Evolutionary conservation across 1,140 invertebrate species (phyloP).

Genomic region (Bradynema listronoti): DNA sequence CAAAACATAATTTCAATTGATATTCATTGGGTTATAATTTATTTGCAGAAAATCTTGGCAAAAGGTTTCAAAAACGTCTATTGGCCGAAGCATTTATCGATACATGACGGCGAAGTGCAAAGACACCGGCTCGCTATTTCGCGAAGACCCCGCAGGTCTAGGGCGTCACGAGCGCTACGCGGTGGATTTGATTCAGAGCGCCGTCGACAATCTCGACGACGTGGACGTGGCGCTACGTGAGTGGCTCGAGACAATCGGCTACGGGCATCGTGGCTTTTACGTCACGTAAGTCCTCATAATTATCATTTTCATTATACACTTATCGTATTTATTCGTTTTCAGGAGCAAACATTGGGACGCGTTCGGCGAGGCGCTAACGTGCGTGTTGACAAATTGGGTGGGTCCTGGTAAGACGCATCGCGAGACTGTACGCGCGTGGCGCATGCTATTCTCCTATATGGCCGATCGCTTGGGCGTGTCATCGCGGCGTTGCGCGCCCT

Average conservation of each 20-base stretch:
- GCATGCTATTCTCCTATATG: conserved; percentile 22
- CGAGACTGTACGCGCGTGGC: conserved; percentile 44
- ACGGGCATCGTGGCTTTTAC: conserved; percentile 37
- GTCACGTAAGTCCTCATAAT: conserved; percentile 28
- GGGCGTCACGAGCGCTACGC: conserved; percentile 39
- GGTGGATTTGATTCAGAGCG: conserved; percentile 36
- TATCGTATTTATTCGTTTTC: conserved; percentile 25
- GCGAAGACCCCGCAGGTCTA: too few species aligned
- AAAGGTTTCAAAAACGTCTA: conserved; percentile 33
- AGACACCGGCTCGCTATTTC: conserved; percentile 20
- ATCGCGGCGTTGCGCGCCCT: conserved; percentile 15
- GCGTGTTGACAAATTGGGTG: conserved; percentile 38
- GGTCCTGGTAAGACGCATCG: conserved; percentile 37
- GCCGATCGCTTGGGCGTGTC: conserved; percentile 26
- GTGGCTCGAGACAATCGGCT: conserved; percentile 35
- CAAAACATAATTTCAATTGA: conserved; percentile 3
- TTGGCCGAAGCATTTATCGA: conserved; percentile 36
- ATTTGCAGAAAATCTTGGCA: conserved; percentile 48
- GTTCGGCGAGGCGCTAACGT: conserved; percentile 39
- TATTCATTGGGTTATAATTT: neutral
- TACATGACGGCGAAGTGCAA: conserved; percentile 31
- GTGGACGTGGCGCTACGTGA: conserved; percentile 35
- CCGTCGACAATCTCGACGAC: conserved; percentile 42
- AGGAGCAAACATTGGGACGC: conserved; percentile 45
- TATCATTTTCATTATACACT: conserved; percentile 4